Conservation (phyloP, 2,113 vertebrate genomes). For the Phainopepla nitens region DNA sequence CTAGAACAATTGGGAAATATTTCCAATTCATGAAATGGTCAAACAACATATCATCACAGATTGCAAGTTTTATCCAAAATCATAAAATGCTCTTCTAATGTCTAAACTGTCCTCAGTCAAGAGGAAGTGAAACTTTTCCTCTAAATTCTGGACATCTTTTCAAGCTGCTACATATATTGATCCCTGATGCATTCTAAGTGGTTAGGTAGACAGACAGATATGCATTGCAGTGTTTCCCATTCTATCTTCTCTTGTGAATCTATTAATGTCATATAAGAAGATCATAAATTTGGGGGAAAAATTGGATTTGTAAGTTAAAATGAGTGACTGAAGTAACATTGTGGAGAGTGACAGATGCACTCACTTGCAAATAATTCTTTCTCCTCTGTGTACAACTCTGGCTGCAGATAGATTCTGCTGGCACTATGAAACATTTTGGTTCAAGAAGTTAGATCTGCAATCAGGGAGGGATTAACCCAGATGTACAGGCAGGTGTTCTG, state of each 20-base stretch:
- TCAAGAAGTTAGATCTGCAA: neutral
- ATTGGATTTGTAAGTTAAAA: neutral
- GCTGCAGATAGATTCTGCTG: neutral
- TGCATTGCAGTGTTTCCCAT: neutral
- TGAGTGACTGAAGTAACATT: neutral
- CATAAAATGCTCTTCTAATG: neutral
- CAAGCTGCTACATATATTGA: neutral
- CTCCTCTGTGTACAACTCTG: fast-evolving
- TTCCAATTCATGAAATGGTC: neutral
- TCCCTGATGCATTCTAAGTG: neutral
- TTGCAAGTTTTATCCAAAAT: neutral
- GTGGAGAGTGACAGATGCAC: neutral
- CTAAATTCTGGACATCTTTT: neutral
- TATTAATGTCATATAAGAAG: neutral
- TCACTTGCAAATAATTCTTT: neutral
- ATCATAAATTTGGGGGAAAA: neutral
- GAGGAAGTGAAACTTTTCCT: neutral
- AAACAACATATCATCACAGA: neutral
- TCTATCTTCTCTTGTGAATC: neutral
- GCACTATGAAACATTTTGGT: neutral
- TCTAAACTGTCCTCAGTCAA: neutral
- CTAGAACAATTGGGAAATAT: neutral
- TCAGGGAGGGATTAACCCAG: neutral
- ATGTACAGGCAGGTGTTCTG: neutral
- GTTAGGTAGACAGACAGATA: neutral